Base-by-base conservation (phyloP, 2,888 invertebrate species). In the Barypeithes pellucidus region DNA sequence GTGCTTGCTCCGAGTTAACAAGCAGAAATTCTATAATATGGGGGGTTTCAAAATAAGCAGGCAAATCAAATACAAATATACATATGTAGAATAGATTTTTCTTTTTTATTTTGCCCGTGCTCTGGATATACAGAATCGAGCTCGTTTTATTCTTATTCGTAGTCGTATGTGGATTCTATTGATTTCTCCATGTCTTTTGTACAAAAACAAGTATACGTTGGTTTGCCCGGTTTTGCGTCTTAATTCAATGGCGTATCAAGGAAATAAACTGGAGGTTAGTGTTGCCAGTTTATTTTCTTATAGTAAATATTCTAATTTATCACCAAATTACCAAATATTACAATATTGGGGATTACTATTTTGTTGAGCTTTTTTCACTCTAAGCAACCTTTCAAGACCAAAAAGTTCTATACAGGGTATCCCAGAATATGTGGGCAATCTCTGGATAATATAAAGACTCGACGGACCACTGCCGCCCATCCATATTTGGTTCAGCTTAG, bases 1-100 rank as follows among this genome's bases (percentile, higher is more conserved):
- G 73, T 73, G 73, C 72, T 72, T 67, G 62, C 67, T 65, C 39
- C 61, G 41, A 66, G 73, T 69, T 73, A 73, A 73, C 73, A 73
- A 73, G 73, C 73, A 69, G 66, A 63, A 67, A 73, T 73, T 73
- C 66, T 73, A 69, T 73, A 73, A 73, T 73, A 73, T 66, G 73
- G 66, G 60, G 60, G 47, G 73, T 73, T 54, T 67, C 60, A 66
- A 70, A 70, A 74, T 74, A 74, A 74, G 70, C 74, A 67, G 47
- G 60, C 67, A 74, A 74, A 74, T 74, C 74, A 74, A 74, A 70
- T 70, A 74, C 74, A 74, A 74, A 74, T 68, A 74, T 74, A 74
- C 73, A 69, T 74, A 69, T 63, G 67, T 70, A 62, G 74, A 70
- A 72, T 67, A 67, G 70, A 57, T 67, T 74, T 70, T 70, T 62